Evolutionary conservation across 2,113 vertebrate species (phyloP).

Genomic region (Brienomyrus longianalis): DNA sequence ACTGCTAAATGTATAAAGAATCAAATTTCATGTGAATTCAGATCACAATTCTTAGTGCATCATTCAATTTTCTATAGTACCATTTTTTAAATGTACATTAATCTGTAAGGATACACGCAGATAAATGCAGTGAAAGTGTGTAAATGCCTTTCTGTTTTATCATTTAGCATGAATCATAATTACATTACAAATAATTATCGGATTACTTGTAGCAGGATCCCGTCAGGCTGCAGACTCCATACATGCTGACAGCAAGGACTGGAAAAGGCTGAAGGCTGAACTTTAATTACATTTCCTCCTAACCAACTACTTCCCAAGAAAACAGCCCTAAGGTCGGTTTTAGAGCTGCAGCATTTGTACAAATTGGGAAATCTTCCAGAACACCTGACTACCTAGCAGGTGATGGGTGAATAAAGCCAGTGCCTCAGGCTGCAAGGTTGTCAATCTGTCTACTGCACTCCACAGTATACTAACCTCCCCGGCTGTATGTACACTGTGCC

Average conservation of each 20-base stretch:
- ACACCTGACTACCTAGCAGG: slow-evolving; percentile 17
- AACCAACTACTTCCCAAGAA: neutral
- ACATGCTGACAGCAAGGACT: slow-evolving; percentile 12
- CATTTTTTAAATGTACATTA: neutral
- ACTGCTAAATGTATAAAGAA: neutral
- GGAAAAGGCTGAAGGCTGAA: slow-evolving; percentile 21
- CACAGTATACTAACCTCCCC: neutral
- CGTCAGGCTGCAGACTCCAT: neutral
- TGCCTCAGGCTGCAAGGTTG: slow-evolving; percentile 6
- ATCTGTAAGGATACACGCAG: neutral
- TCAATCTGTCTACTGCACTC: slow-evolving; percentile 15
- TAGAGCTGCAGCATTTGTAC: slow-evolving; percentile 10
- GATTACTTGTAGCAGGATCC: neutral
- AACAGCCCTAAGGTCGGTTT: slow-evolving; percentile 14
- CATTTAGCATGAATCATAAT: neutral
- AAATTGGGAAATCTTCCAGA: slow-evolving; percentile 29
- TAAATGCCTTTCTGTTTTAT: neutral
- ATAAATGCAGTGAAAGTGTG: neutral
- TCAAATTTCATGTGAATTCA: neutral
- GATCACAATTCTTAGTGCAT: neutral
- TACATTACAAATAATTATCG: neutral
- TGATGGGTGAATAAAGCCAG: slow-evolving; percentile 23
- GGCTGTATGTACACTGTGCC: neutral
- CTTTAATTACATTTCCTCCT: slow-evolving; percentile 18
- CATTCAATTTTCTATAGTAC: neutral